These are phyloP conservation scores for Huso huso DNA, from an alignment of 2,797 vertebrate genomes.

Conservation along the genomic window DNA sequence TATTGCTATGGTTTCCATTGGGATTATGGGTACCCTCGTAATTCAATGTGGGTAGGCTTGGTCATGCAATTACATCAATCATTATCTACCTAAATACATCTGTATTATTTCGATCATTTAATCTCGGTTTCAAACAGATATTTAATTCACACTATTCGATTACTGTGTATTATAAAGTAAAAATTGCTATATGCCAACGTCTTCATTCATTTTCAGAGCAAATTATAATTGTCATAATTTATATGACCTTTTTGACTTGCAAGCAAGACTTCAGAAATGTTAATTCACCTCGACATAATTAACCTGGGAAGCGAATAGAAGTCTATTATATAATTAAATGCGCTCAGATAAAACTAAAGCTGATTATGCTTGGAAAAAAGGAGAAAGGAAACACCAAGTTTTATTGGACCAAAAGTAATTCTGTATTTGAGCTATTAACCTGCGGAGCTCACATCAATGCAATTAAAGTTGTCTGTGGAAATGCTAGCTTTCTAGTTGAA, in stretches of 20 bases:
- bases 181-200: not conserved
- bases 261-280: conserved; percentile 59
- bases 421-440: conserved; percentile 56
- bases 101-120: no score
- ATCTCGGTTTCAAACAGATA: no score
- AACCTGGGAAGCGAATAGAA: conserved; percentile 57
- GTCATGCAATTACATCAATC: no score
- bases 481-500: conserved; percentile 59
- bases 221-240: conserved; percentile 37
- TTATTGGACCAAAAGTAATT: conserved; percentile 49
- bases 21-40: no score
- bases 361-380: conserved; percentile 42
- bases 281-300: conserved; percentile 65
- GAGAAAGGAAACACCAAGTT: conserved; percentile 40
- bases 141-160: no score
- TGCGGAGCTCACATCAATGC: conserved; percentile 47
- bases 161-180: no score
- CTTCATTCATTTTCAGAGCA: conserved; percentile 22
- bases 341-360: conserved; percentile 63
- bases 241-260: conserved; percentile 39
- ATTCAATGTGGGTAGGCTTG: no score
- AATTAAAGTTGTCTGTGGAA: conserved; percentile 53
- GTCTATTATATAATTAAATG: conserved; percentile 64
- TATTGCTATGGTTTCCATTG: no score
- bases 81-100: no score